phyloP scores from a whole-genome alignment of 2,113 vertebrate genomes.

The Callionymus lyra region DNA sequence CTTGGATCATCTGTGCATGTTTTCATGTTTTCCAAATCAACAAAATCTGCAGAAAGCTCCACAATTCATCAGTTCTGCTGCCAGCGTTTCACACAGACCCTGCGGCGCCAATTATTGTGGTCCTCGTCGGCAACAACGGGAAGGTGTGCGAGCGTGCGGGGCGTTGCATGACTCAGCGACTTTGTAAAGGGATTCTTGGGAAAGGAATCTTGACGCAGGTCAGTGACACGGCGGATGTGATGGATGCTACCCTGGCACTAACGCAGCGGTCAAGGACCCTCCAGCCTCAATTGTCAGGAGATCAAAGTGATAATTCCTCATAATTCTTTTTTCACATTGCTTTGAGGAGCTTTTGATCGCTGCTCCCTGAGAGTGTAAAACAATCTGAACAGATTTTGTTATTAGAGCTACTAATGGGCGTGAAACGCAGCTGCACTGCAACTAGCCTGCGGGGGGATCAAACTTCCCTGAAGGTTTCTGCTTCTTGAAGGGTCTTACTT shows the following conservation, averaged over 20 bases:
- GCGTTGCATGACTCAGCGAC: slow-evolving; percentile 24
- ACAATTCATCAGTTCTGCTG: slow-evolving; percentile 10
- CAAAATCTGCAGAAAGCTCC: slow-evolving; percentile 7
- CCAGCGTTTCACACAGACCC: slow-evolving; percentile 24
- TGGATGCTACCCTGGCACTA: slow-evolving; percentile 1
- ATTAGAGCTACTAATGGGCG: too few relatives aligned
- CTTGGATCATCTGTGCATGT: slow-evolving; percentile 13
- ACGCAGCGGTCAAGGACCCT: too few relatives aligned
- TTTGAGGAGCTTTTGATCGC: too few relatives aligned
- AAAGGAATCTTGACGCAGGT: slow-evolving; percentile 36
- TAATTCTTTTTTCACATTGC: too few relatives aligned
- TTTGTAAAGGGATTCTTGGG: slow-evolving; percentile 17
- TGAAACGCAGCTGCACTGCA: too few relatives aligned
- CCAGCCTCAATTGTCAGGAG: too few relatives aligned
- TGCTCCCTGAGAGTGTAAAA: too few relatives aligned
- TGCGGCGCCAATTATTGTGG: slow-evolving; percentile 19
- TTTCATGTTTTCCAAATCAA: slow-evolving; percentile 21
- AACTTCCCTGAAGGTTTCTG: too few relatives aligned
- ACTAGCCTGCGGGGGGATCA: too few relatives aligned
- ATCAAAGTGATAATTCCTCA: too few relatives aligned
- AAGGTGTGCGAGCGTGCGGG: background rate
- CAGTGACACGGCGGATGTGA: slow-evolving; percentile 20
- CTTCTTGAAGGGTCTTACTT: too few relatives aligned
- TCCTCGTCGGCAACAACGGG: slow-evolving; percentile 1
- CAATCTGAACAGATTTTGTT: too few relatives aligned